phyloP scores from a whole-genome alignment of 2,797 vertebrate species.

The Sebastes cheni region DNA sequence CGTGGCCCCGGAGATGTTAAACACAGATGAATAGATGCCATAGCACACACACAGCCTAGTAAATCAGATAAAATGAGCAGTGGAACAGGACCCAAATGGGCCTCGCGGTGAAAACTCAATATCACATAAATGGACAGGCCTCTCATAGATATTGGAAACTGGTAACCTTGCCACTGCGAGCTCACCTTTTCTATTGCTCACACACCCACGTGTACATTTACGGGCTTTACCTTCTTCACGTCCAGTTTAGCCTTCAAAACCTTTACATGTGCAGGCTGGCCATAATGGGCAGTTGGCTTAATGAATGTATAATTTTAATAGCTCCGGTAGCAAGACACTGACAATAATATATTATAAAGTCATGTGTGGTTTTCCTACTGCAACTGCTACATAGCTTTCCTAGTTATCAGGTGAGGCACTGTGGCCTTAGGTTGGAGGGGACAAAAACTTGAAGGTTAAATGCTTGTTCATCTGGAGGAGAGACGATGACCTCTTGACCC shows the following conservation, averaged over 20 bases:
- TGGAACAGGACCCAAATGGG: constrained; percentile 72
- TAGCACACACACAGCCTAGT: constrained; percentile 64
- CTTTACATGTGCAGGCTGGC: constrained; percentile 39
- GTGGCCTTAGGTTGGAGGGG: neutral
- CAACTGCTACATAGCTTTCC: neutral
- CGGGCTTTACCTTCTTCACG: constrained; percentile 30
- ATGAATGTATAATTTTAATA: constrained; percentile 61
- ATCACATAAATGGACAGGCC: constrained; percentile 76
- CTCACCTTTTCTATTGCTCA: constrained; percentile 65
- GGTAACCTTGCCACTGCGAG: constrained; percentile 68
- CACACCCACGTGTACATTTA: constrained; percentile 42
- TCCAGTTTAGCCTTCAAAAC: constrained; percentile 43
- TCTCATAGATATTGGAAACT: constrained; percentile 79
- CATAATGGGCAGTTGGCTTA: constrained; percentile 56
- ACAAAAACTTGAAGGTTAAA: neutral
- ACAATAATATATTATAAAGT: constrained; percentile 50
- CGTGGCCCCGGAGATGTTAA: constrained; percentile 80
- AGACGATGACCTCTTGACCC: constrained; percentile 24
- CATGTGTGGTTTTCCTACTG: neutral
- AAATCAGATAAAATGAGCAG: constrained; percentile 78
- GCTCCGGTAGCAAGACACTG: constrained; percentile 31
- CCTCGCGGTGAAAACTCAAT: constrained; percentile 72
- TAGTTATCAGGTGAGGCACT: neutral
- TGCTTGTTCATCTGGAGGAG: constrained; percentile 1
- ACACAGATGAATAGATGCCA: constrained; percentile 82